These are phyloP conservation scores for Rhinoraja longicauda DNA, from an alignment of 2,797 vertebrate genomes.

Conservation along the genomic window DNA sequence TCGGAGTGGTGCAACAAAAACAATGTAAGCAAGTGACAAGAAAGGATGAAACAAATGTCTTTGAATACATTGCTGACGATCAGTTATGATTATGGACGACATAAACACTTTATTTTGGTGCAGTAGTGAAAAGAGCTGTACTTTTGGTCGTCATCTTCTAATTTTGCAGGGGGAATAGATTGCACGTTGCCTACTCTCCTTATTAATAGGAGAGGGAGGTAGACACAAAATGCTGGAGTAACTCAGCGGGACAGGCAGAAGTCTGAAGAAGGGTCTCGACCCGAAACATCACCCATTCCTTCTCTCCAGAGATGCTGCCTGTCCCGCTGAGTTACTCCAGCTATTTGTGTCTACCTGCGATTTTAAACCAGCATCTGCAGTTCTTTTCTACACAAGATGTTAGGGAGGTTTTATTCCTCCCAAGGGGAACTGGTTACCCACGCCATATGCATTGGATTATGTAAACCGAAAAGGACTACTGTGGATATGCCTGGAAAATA, in stretches of 20 bases:
- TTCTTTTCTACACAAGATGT: not conserved
- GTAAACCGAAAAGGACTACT: not conserved
- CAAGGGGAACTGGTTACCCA: not conserved
- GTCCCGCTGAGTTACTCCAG: no score
- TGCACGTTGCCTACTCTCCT: not conserved
- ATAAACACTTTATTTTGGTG: not conserved
- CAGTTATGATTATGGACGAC: not conserved
- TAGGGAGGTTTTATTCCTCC: not conserved
- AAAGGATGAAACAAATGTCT: not conserved
- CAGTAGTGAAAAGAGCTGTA: not conserved
- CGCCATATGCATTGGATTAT: not conserved
- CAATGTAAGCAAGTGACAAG: not conserved
- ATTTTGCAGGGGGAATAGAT: not conserved
- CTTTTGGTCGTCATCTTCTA: not conserved
- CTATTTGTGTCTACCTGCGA: no score
- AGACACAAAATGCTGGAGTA: no score
- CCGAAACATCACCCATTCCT: no score
- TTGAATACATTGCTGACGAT: not conserved
- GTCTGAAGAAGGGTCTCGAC: no score
- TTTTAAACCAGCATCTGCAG: no score
- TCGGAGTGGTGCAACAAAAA: not conserved
- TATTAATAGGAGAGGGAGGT: not conserved
- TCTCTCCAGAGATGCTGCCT: no score
- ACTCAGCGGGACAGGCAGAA: no score
- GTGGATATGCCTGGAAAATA: not conserved